A percentile compares a stretch with the other conserved stretches of the same genome.
phyloP scores from a whole-genome alignment of 1,140 invertebrate species.

The Zophobas morio region DNA sequence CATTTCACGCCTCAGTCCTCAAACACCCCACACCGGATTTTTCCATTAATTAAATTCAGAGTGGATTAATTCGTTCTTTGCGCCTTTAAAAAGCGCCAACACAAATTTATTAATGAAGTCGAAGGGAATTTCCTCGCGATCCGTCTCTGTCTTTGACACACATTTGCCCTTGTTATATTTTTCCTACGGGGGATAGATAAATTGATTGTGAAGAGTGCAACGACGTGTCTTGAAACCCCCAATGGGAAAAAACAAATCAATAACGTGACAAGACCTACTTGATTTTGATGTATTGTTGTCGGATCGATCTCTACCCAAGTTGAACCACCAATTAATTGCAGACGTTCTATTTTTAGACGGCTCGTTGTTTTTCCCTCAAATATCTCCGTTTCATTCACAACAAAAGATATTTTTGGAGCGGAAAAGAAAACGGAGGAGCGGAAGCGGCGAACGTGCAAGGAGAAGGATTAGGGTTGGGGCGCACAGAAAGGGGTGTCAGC shows the following conservation, averaged over 20 bases:
- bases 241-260: constrained; percentile 1
- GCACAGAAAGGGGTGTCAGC: no score
- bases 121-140: background rate
- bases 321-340: constrained; percentile 11
- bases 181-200: background rate
- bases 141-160: constrained; percentile 1
- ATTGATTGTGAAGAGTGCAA: background rate
- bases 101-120: background rate
- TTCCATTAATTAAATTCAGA: background rate
- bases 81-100: background rate
- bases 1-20: background rate
- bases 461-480: no score
- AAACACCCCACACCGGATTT: background rate
- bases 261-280: constrained; percentile 2
- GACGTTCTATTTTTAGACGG: constrained; percentile 1
- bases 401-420: background rate
- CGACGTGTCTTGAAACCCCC: background rate
- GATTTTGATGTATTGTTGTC: background rate
- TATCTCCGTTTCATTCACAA: background rate
- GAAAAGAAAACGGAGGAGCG: background rate
- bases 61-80: background rate
- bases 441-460: background rate
- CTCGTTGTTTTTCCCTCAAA: background rate
- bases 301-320: background rate
- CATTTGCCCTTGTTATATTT: background rate